Evolutionary conservation across 2,888 invertebrate genomes (phyloP).

Genomic region (Ornithoptera alexandrae): DNA sequence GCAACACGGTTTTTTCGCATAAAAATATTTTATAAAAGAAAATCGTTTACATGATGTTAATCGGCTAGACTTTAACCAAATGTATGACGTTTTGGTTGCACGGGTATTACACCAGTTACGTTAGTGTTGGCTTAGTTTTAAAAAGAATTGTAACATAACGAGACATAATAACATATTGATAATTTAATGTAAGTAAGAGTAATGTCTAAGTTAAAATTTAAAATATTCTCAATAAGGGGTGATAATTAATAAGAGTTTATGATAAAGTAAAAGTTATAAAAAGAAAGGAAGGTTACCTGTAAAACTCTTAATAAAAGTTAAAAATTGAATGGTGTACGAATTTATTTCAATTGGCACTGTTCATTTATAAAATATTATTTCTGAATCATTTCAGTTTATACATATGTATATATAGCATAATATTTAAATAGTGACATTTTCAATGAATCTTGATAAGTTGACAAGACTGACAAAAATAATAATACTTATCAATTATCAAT

Average conservation of each 20-base stretch:
- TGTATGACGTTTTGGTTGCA: conserved; percentile 25
- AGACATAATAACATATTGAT: background rate
- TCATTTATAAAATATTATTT: background rate
- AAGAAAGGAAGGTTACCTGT: background rate
- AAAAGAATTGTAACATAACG: background rate
- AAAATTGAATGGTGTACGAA: too few species aligned
- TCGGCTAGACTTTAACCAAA: conserved; percentile 43
- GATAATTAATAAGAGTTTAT: too few species aligned
- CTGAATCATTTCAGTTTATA: background rate
- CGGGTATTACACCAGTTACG: conserved; percentile 10
- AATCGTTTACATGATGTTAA: conserved; percentile 52
- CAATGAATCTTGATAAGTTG: background rate
- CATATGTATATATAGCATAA: too few species aligned
- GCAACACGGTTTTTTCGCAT: conserved; percentile 60
- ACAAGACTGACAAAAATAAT: background rate
- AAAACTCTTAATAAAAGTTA: too few species aligned
- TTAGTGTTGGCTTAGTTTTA: conserved; percentile 13
- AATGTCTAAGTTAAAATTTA: background rate
- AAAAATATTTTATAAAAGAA: conserved; percentile 57
- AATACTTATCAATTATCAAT: too few species aligned
- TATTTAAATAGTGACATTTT: background rate
- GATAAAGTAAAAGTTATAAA: background rate
- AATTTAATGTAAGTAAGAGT: background rate
- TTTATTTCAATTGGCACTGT: too few species aligned
- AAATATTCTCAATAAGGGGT: too few species aligned